Evolutionary conservation across 2,888 invertebrate species (phyloP), one percentile per base, ranked within the genome.

Genomic region (Unio pictorum): DNA sequence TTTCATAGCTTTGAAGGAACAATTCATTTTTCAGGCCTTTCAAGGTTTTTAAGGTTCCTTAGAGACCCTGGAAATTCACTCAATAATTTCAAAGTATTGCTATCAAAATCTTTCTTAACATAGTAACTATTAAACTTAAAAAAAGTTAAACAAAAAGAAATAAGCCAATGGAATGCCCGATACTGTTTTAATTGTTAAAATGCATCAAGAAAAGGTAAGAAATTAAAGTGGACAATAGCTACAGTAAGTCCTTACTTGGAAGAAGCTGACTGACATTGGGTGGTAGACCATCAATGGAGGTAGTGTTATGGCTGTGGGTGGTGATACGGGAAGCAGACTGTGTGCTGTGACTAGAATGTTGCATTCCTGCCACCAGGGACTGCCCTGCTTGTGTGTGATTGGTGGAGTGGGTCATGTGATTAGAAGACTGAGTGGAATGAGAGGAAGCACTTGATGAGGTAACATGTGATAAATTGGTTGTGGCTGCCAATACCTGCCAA

Each of bases 261-360:
- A 88, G 79, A 30, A 88, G 80, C 64, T 86, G 86, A 71, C 83
- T 83, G 69, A 85, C 82, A 67, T 79, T 84, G 23, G 83, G 79
- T 60, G 85, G 83, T 65, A 85, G 76, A 45, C 83, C 83, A 68
- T 84, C 67, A 30, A 45, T 45, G 15, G 45, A 45, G 78, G 60
- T n/a, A 75, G 70, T 26, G 68, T 73, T 61, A 66, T 78, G 60
- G 70, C 75, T 73, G 71, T 76, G 72, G 67, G 78, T 71, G 64
- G 71, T 23, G 65, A 65, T 34, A 55, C 75, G 61, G 71, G 76
- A 59, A 55, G 64, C 54, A 63, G 63, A 30, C 64, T 58, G 64
- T 61, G 55, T 57, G 61, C 63, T 65, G 68, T 69, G 54, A 71
- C 66, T 28, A 74, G 67, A 55, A 67, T 65, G 23, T 65, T 45